Percentiles rank a stretch among this genome's conserved stretches.
Evolutionary conservation across 2,888 invertebrate species (phyloP).

Genomic region (Rapana venosa): DNA sequence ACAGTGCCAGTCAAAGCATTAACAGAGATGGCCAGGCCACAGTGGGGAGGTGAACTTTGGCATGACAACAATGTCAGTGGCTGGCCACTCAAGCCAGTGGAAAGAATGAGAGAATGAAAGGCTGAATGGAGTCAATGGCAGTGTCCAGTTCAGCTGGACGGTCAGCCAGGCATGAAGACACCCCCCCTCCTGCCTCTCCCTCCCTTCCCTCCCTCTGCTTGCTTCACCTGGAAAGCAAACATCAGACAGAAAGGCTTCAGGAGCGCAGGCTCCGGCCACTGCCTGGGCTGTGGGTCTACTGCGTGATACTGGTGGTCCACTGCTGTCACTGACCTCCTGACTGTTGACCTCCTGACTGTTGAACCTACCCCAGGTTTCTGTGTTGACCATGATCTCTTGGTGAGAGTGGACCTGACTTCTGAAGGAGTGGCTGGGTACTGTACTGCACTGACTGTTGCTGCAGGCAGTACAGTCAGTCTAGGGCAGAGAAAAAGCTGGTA

Average conservation of each 20-base stretch:
- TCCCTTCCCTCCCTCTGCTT: background rate
- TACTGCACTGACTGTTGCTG: too few relatives aligned
- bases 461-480: too few relatives aligned
- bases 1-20: too few relatives aligned
- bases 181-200: background rate
- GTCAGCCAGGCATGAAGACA: background rate
- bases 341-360: background rate
- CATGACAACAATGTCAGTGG: background rate
- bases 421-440: too few relatives aligned
- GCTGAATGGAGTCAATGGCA: background rate
- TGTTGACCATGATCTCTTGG: too few relatives aligned
- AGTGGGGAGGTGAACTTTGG: background rate
- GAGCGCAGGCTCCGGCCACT: background rate
- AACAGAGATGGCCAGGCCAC: too few relatives aligned
- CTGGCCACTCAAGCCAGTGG: background rate
- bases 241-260: background rate
- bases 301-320: too few relatives aligned
- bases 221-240: background rate
- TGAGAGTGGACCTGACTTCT: too few relatives aligned
- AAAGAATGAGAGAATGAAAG: background rate
- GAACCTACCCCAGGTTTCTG: background rate
- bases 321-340: background rate
- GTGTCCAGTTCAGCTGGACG: background rate
- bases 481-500: too few relatives aligned
- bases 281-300: background rate